phyloP scores from a whole-genome alignment of 2,113 vertebrate genomes.

The Lipotes vexillifer region DNA sequence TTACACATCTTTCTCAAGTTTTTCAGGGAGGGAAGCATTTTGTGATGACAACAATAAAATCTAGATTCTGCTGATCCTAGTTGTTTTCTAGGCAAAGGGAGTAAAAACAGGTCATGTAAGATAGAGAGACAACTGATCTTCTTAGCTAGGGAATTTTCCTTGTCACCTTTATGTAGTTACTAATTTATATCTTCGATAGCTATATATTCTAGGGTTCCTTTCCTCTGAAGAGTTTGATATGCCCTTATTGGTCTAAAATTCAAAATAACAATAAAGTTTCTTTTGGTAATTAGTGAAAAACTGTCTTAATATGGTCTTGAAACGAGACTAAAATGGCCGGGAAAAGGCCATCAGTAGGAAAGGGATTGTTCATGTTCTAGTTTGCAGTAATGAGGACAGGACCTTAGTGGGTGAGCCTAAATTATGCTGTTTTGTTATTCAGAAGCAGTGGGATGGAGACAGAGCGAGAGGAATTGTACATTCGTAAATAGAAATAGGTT shows the following conservation, averaged over 20 bases:
- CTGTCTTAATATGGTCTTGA: not conserved
- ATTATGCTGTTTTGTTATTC: slow-evolving; percentile 62
- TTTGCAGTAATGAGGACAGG: slow-evolving; percentile 52
- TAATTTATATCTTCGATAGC: slow-evolving; percentile 21
- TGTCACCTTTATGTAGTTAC: not conserved
- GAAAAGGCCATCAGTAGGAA: slow-evolving; percentile 11
- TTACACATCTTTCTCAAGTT: not conserved
- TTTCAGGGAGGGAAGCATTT: not conserved
- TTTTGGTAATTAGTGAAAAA: slow-evolving; percentile 20
- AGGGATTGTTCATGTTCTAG: not conserved
- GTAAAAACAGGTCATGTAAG: not conserved
- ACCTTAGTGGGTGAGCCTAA: slow-evolving; percentile 39
- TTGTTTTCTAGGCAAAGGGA: not conserved
- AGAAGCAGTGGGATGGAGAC: slow-evolving; percentile 45
- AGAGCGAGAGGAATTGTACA: slow-evolving; percentile 36
- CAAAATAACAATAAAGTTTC: slow-evolving; percentile 9
- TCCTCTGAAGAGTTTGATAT: slow-evolving; percentile 5
- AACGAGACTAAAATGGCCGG: slow-evolving; percentile 13
- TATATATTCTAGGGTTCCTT: not conserved
- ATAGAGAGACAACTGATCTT: not conserved
- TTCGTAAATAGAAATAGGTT: slow-evolving; percentile 66
- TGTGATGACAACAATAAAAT: not conserved
- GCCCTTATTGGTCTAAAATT: not conserved
- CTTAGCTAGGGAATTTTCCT: not conserved
- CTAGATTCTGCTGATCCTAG: not conserved